Percentiles rank a stretch among this genome's conserved stretches.
Conservation (phyloP, 1,140 invertebrate species). For the Frieseomelitta varia region DNA sequence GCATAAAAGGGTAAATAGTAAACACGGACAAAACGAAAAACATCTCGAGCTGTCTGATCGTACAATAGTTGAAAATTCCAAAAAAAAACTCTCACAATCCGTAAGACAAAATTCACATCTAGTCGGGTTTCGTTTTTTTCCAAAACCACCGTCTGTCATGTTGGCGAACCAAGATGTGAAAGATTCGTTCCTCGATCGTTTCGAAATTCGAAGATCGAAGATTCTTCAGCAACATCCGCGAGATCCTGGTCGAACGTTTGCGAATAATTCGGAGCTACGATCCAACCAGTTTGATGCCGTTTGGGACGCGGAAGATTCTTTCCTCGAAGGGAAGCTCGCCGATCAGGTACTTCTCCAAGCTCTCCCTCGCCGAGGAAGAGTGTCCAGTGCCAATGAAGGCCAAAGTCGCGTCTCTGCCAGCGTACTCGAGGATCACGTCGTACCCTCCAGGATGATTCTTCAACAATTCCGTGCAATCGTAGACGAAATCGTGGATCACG, state of each 20-base stretch:
- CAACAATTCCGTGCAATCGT: conserved; percentile 89
- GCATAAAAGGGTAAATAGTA: not conserved
- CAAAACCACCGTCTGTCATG: no score
- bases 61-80: no score
- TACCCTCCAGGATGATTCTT: conserved; percentile 92
- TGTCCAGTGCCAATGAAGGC: conserved; percentile 92
- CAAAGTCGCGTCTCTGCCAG: conserved; percentile 92
- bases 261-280: not conserved
- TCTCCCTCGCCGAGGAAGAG: conserved; percentile 84
- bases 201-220: no score
- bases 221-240: no score
- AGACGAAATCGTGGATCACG: conserved; percentile 89
- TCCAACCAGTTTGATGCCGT: conserved; percentile 74
- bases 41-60: not conserved
- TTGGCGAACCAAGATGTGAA: no score
- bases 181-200: no score
- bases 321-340: conserved; percentile 88
- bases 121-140: no score
- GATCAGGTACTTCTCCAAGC: conserved; percentile 86
- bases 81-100: no score
- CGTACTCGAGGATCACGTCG: conserved; percentile 92
- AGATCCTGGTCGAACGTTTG: no score
- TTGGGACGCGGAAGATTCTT: conserved; percentile 85
- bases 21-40: not conserved
- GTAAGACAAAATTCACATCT: no score